Base-by-base conservation (phyloP, 1,140 invertebrate species). In the Pseudomyrmex gracilis region DNA sequence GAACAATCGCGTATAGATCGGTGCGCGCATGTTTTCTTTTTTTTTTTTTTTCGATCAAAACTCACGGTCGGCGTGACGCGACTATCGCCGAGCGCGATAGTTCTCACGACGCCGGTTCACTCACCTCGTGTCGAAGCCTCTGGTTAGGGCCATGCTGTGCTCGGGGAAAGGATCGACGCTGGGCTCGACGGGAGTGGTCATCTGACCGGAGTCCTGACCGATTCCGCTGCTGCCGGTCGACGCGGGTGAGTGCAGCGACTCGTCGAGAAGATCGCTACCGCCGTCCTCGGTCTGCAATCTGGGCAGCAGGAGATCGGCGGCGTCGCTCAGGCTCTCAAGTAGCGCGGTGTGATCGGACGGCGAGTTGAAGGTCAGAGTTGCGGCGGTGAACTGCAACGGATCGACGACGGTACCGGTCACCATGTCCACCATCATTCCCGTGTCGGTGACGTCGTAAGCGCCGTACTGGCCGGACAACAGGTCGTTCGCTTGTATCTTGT, bases 341-440 rank as follows among this genome's bases (percentile, higher is more conserved):
- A 97, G 90, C 0, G 96, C 95, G 0, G 93, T 93, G 87, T 97
- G 96, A 93, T 98, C 97, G 15, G 97, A 96, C 1, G 96, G 96
- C 20, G 96, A 96, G 60, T 96, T 96, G 89, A 98, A 97, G 58
- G 97, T 97, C 22, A 98, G 91, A 0, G 97, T 97, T 10, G 97
- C 97, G 0, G 97, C 97, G 4, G 97, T 97, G 89, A 98, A 97
- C 90, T 97, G 97, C 15, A 97, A 94, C 0, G 97, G 97, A 92
- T 98, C 97, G 5, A 97, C 96, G 0, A 97, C 97, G 13, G 96
- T 95, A 4, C 96, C 96, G 0, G 96, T 96, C 15, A 96, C 95
- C 94, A 97, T 96, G 90, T 98, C 97, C 0, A 97, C 97, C 95
- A 98, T 97, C 95, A 97, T 97, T 0, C 96, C 96, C 60, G 97